Evolutionary conservation across 2,113 vertebrate species (phyloP).

Genomic region (Origma solitaria): DNA sequence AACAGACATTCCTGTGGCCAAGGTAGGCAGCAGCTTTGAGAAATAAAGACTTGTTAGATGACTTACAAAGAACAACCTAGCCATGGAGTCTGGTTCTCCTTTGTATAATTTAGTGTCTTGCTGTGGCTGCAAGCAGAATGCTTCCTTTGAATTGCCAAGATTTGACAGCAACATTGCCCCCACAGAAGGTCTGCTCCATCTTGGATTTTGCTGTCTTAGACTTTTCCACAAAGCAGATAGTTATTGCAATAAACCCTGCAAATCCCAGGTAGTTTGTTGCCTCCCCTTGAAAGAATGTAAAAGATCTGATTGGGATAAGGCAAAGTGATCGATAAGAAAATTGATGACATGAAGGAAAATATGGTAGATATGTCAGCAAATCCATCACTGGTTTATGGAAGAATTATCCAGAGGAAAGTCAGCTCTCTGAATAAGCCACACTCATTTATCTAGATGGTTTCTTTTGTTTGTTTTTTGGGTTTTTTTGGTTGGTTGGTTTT

Average conservation of each 20-base stretch:
- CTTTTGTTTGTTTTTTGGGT: too few species aligned
- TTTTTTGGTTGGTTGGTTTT: too few species aligned
- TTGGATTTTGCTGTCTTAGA: background rate
- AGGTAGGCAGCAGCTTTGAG: slow-evolving; percentile 62
- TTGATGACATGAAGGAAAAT: background rate
- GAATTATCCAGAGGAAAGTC: background rate
- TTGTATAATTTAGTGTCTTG: background rate
- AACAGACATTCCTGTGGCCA: slow-evolving; percentile 66
- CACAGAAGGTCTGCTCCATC: background rate
- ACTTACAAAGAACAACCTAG: background rate
- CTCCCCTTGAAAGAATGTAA: background rate
- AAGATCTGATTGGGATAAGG: background rate
- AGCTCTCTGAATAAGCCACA: background rate
- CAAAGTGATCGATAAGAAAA: background rate
- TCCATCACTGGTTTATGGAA: background rate
- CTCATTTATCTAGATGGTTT: background rate
- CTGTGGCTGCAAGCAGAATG: background rate
- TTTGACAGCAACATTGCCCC: background rate
- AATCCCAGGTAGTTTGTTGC: background rate
- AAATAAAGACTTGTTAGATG: background rate
- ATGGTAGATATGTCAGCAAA: background rate
- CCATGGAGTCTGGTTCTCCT: background rate
- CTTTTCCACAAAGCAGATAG: background rate
- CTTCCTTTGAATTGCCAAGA: background rate
- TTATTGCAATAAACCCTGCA: background rate